phyloP scores from a whole-genome alignment of 2,888 invertebrate genomes.

The Bhutanitis thaidina region DNA sequence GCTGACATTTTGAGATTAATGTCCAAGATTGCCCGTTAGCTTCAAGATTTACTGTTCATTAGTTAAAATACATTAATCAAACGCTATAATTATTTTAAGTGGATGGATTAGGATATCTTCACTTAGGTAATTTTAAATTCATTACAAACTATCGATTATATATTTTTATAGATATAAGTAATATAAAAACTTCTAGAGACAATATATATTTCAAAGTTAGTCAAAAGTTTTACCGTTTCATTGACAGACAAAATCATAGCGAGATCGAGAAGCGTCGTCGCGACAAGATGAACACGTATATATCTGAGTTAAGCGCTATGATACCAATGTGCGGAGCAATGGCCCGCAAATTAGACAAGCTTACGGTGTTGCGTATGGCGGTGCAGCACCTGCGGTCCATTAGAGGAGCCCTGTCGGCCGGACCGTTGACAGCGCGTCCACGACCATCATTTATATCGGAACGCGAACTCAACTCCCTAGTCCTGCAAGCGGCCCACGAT shows the following conservation, averaged over 20 bases:
- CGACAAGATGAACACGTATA: slow-evolving; percentile 98
- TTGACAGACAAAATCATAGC: slow-evolving; percentile 94
- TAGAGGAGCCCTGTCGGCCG: slow-evolving; percentile 67
- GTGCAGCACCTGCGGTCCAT: slow-evolving; percentile 93
- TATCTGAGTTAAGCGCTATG: slow-evolving; percentile 92
- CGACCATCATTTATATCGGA: slow-evolving; percentile 91
- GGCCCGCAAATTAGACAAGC: slow-evolving; percentile 95
- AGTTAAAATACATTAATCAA: too few species aligned
- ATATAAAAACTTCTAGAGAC: background rate
- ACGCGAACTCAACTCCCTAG: slow-evolving; percentile 91
- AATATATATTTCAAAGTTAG: background rate
- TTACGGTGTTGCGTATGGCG: slow-evolving; percentile 94
- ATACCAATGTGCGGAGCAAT: slow-evolving; percentile 97
- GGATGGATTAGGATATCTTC: too few species aligned
- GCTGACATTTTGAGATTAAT: too few species aligned
- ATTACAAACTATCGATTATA: too few species aligned
- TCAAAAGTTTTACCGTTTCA: background rate
- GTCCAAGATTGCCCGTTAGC: too few species aligned
- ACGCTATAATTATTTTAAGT: too few species aligned
- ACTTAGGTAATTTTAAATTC: too few species aligned
- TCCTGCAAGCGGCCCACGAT: slow-evolving; percentile 90
- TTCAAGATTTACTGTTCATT: too few species aligned
- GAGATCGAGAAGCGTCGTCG: slow-evolving; percentile 96
- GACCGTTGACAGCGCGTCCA: slow-evolving; percentile 85
- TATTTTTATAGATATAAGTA: too few species aligned